Percentiles rank a stretch among this genome's conserved stretches.
phyloP scores from a whole-genome alignment of 2,888 invertebrate genomes.

The Aphidoletes aphidimyza region DNA sequence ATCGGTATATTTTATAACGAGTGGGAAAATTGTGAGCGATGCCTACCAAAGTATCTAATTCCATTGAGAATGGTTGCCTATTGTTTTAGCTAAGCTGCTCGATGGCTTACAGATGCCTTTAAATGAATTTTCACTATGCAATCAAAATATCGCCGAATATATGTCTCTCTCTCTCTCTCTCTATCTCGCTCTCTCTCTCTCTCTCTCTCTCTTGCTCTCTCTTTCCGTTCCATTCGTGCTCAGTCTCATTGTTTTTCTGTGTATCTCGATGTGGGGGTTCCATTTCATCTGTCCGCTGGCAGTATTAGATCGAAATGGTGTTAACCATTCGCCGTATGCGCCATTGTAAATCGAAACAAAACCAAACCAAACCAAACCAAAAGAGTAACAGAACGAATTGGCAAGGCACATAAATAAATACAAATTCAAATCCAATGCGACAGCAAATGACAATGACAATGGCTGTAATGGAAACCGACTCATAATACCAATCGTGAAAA shows the following conservation, averaged over 20 bases:
- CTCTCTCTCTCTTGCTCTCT: no score
- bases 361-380: no score
- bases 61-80: conserved; percentile 6
- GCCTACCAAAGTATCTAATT: background rate
- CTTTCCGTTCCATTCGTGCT: no score
- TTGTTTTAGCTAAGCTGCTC: conserved; percentile 44
- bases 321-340: conserved; percentile 22
- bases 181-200: no score
- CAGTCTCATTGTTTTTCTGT: no score
- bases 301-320: conserved; percentile 11
- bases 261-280: no score
- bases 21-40: background rate
- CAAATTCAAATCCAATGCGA: background rate
- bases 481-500: conserved; percentile 1
- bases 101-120: conserved; percentile 11
- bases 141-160: no score
- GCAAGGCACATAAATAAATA: background rate
- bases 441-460: conserved; percentile 3
- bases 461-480: background rate
- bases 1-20: no score
- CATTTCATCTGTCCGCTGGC: conserved; percentile 4
- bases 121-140: conserved; percentile 34
- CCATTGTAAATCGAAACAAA: background rate
- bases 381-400: background rate
- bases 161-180: no score